Evolutionary conservation across 2,888 invertebrate genomes (phyloP).

Genomic region (Phrixothrix hirtus): DNA sequence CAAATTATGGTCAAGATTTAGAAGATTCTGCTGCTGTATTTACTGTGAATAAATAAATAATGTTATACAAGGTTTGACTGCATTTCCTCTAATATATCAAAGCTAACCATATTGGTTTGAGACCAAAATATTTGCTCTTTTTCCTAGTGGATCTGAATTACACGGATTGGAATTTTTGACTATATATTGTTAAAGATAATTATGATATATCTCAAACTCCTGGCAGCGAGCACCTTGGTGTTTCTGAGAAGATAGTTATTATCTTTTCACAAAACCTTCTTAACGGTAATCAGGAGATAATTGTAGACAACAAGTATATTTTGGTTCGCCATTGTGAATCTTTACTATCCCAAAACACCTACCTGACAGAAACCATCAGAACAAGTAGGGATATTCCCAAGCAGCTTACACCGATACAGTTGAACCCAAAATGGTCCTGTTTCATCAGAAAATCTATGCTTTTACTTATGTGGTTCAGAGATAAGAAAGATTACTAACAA

Average conservation of each 20-base stretch:
- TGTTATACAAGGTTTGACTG: no score
- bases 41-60: no score
- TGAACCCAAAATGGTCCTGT: not conserved
- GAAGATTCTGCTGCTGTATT: no score
- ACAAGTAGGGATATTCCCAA: not conserved
- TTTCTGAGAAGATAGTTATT: not conserved
- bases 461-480: not conserved
- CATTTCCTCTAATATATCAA: no score
- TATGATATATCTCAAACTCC: no score
- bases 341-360: not conserved
- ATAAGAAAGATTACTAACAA: not conserved
- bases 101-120: no score
- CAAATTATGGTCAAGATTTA: no score
- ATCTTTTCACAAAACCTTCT: not conserved
- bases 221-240: no score
- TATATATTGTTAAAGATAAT: no score
- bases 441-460: not conserved
- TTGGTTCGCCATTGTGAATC: not conserved
- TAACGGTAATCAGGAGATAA: not conserved
- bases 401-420: not conserved
- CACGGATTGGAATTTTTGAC: no score
- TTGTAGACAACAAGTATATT: not conserved
- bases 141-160: no score
- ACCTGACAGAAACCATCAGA: not conserved
- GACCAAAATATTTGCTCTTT: no score